Evolutionary conservation across 1,140 invertebrate genomes (phyloP), one percentile per base, ranked within the genome.

Genomic region (Phymastichus coffea): DNA sequence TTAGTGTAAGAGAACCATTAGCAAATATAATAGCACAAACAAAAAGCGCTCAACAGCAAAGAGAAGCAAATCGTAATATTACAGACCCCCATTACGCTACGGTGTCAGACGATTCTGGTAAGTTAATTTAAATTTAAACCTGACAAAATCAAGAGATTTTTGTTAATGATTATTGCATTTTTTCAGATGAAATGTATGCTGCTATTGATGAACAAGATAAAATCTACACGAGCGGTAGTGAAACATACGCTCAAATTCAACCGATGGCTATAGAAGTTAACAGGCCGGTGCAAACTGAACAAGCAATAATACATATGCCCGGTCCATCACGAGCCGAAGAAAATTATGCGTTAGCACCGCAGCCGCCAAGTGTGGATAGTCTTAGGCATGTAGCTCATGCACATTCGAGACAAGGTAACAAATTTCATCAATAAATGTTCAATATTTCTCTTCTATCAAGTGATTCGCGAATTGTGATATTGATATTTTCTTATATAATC

Each of bases 221-320:
- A 64, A 77, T 89, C 4, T 90, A 90, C 57, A 88, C 86, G 0
- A 88, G 88, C 68, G 91, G 88, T n/a, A 92, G 90, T 57, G 91
- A 92, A 73, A 93, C 91, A 3, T 94, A 94, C 77, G 91, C 92
- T 40, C 89, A 92, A 76, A 94, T 94, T 65, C 87, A 90, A 58
- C 88, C 90, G 4, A 77, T 82, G 67, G 69, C 75, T 40, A 74
- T 76, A 41, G 81, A 86, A 47, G 70, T 80, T 0, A 80, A 77
- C 3, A 76, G 85, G 54, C 79, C 78, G 14, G 22, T 53, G 17
- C 62, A 65, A 47, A 64, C 22, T 0, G 84, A 86, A 63, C 80
- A 82, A 28, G 65, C 71, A 43, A 76, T 64, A 62, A 33, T 37
- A 17, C 30, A 28, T 26, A n/a, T 43, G 10, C 71, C 64, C 61